A percentile compares a stretch with the other conserved stretches of the same genome.
Evolutionary conservation across 2,888 invertebrate species (phyloP).

Genomic region (Callyntrura sp.): DNA sequence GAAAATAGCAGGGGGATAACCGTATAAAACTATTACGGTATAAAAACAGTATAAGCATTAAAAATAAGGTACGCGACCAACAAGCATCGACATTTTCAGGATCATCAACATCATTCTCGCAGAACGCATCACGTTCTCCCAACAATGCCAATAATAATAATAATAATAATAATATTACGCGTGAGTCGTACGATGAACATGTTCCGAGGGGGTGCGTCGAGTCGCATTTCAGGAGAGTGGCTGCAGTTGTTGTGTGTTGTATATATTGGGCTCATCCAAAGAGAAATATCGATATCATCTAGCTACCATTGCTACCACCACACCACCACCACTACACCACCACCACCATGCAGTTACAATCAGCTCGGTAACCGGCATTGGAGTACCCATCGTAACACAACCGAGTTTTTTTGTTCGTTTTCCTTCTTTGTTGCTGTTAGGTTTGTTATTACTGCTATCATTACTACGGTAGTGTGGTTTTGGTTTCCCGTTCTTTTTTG

Average conservation of each 20-base stretch:
- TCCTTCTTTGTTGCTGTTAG: neutral
- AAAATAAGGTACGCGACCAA: neutral
- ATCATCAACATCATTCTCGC: too few relatives aligned
- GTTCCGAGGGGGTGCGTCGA: conserved; percentile 41
- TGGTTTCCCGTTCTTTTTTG: conserved; percentile 39
- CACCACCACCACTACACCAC: too few relatives aligned
- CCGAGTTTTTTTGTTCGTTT: neutral
- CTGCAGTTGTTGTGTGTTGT: conserved; percentile 34
- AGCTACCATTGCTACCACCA: too few relatives aligned
- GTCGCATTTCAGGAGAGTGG: neutral
- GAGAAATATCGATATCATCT: conserved; percentile 15
- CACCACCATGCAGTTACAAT: neutral
- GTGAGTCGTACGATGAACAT: conserved; percentile 18
- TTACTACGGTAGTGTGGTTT: conserved; percentile 37
- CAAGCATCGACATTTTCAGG: too few relatives aligned
- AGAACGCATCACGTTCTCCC: neutral
- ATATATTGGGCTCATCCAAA: conserved; percentile 30
- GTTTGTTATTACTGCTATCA: neutral
- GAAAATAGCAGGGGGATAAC: neutral
- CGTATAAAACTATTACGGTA: neutral
- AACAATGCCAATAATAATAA: conserved; percentile 43
- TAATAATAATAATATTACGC: conserved; percentile 34
- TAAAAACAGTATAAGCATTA: neutral
- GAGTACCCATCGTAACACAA: neutral
- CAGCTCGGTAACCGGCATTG: too few relatives aligned